Percentiles rank a stretch among this genome's conserved stretches.
phyloP scores from a whole-genome alignment of 2,888 invertebrate genomes.

The Eremobia ochroleuca region DNA sequence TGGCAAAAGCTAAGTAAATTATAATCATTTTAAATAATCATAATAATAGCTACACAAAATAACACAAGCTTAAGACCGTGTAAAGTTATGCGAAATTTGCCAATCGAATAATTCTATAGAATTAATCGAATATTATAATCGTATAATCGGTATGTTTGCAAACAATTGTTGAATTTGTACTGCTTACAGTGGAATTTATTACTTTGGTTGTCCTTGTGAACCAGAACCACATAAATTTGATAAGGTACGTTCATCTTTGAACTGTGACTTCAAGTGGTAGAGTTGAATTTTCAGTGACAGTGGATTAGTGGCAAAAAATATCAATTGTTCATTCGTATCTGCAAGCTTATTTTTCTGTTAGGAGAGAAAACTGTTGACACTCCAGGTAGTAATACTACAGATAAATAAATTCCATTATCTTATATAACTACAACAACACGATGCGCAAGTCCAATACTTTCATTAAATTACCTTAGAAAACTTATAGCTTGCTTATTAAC shows the following conservation, averaged over 20 bases:
- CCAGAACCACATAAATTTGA: slow-evolving; percentile 42
- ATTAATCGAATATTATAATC: slow-evolving; percentile 65
- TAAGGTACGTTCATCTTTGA: slow-evolving; percentile 32
- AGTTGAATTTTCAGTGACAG: slow-evolving; percentile 26
- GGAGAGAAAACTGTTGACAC: not conserved
- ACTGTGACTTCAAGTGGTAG: slow-evolving; percentile 16
- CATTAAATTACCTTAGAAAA: not conserved
- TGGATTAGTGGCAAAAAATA: slow-evolving; percentile 34
- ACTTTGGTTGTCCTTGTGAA: slow-evolving; percentile 60
- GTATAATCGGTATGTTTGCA: slow-evolving; percentile 62
- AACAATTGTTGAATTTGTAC: slow-evolving; percentile 70
- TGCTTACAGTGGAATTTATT: slow-evolving; percentile 63
- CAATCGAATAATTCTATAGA: slow-evolving; percentile 58
- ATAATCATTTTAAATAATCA: slow-evolving; percentile 8
- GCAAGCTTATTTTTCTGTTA: slow-evolving; percentile 11
- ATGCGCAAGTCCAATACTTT: not conserved
- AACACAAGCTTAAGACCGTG: slow-evolving; percentile 24
- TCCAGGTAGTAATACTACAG: not conserved
- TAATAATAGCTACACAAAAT: slow-evolving; percentile 15
- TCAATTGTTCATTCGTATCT: slow-evolving; percentile 40
- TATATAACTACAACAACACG: not conserved
- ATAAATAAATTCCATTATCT: not conserved
- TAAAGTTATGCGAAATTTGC: slow-evolving; percentile 59
- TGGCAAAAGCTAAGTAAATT: not conserved
- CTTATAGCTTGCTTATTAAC: not conserved